Conservation (phyloP, 2,113 vertebrate species). For the Corydoras sp. region DNA sequence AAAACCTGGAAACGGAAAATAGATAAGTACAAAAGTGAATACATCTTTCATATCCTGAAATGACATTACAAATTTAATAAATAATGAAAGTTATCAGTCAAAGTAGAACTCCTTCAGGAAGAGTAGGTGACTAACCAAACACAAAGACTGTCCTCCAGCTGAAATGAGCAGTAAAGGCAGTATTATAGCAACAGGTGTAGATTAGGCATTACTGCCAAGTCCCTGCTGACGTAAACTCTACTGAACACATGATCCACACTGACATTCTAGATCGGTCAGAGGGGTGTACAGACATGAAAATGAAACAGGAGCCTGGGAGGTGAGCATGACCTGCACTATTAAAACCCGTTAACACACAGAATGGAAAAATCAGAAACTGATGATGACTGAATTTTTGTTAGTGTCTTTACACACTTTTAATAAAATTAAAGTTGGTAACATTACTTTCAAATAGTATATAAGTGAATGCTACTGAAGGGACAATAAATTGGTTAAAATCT, state of each 20-base stretch:
- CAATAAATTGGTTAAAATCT: too few relatives aligned
- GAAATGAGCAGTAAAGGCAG: slow-evolving; percentile 24
- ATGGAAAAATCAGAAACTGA: background rate
- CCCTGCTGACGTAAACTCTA: slow-evolving; percentile 41
- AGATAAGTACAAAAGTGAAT: too few relatives aligned
- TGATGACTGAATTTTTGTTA: background rate
- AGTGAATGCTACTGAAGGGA: too few relatives aligned
- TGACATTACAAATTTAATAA: too few relatives aligned
- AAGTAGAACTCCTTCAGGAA: background rate
- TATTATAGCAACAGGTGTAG: slow-evolving; percentile 53
- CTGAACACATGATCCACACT: slow-evolving; percentile 45
- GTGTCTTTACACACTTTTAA: background rate
- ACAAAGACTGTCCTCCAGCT: slow-evolving; percentile 11
- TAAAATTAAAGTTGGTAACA: background rate
- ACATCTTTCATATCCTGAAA: too few relatives aligned
- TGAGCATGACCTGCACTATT: slow-evolving; percentile 12
- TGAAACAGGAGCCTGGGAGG: slow-evolving; percentile 1
- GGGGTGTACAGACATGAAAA: slow-evolving; percentile 13
- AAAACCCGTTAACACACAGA: slow-evolving; percentile 1
- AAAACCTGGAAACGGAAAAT: too few relatives aligned
- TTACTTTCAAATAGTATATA: too few relatives aligned
- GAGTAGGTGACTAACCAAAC: background rate
- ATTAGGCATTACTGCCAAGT: slow-evolving; percentile 34
- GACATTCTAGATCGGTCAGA: slow-evolving; percentile 54
- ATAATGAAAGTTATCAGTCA: too few relatives aligned